phyloP scores from a whole-genome alignment of 2,888 invertebrate species.

The Tenthredo distinguenda region DNA sequence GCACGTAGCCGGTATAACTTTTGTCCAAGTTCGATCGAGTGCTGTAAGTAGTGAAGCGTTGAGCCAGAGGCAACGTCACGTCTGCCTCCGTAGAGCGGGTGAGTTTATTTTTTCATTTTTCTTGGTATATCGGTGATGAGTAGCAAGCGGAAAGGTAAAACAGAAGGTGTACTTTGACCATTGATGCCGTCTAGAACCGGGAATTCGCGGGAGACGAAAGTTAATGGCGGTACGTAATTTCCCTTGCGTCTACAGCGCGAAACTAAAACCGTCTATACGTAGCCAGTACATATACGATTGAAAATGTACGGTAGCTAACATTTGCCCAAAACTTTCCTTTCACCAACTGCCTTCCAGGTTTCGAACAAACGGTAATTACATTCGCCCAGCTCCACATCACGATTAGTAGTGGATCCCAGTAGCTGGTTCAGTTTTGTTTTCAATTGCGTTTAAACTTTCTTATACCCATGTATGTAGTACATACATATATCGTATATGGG shows the following conservation, averaged over 20 bases:
- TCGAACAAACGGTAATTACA: conserved; percentile 33
- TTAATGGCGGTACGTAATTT: conserved; percentile 40
- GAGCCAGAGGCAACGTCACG: neutral
- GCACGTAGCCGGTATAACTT: conserved; percentile 11
- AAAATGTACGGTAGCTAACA: conserved; percentile 29
- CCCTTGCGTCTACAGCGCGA: neutral
- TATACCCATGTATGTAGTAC: neutral
- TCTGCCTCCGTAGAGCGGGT: neutral
- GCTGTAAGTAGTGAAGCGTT: neutral
- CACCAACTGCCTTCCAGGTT: neutral
- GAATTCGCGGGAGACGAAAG: conserved; percentile 21
- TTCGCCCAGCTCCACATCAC: neutral
- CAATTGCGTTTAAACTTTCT: conserved; percentile 5
- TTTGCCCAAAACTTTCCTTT: conserved; percentile 30
- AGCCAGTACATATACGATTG: conserved; percentile 7
- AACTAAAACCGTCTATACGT: conserved; percentile 4
- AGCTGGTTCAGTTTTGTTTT: conserved; percentile 13
- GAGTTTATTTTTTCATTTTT: neutral
- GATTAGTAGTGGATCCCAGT: conserved; percentile 30
- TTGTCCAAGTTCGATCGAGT: conserved; percentile 13
- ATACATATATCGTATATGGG: neutral
- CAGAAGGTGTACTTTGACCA: conserved; percentile 32
- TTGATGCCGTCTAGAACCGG: neutral
- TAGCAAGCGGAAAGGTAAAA: conserved; percentile 8
- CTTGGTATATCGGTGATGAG: neutral